These are phyloP conservation scores for Caloenas nicobarica DNA, from an alignment of 2,113 vertebrate genomes.

Conservation along the genomic window DNA sequence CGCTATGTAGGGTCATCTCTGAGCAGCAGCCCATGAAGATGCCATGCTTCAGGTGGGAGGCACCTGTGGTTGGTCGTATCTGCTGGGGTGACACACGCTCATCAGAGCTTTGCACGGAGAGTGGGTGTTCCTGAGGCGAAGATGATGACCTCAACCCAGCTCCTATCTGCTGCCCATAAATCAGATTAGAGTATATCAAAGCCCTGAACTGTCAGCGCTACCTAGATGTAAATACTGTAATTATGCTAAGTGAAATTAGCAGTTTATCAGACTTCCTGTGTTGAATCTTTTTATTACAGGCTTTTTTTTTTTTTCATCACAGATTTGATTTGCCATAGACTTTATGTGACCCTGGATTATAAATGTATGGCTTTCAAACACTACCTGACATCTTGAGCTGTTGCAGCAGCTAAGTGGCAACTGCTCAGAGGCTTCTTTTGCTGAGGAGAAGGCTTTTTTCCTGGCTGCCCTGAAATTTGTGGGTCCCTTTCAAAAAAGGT, in stretches of 20 bases:
- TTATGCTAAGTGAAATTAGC: slow-evolving; percentile 52
- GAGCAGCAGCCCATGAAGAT: neutral
- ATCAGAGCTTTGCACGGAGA: neutral
- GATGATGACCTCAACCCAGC: neutral
- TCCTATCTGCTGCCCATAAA: slow-evolving; percentile 10
- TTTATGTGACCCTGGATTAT: neutral
- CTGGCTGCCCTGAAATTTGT: neutral
- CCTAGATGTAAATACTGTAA: slow-evolving; percentile 29
- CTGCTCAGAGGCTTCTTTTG: neutral
- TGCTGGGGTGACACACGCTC: neutral
- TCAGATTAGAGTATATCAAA: slow-evolving; percentile 44
- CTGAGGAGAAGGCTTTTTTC: neutral
- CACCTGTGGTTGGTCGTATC: accelerated
- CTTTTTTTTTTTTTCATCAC: neutral
- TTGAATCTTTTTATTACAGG: slow-evolving; percentile 23
- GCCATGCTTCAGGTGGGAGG: neutral
- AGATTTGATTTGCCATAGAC: slow-evolving; percentile 38
- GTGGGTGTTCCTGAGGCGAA: neutral
- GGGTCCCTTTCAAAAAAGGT: neutral
- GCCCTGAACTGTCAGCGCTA: neutral
- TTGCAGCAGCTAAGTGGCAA: neutral
- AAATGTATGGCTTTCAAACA: slow-evolving; percentile 40
- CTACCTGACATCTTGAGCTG: neutral
- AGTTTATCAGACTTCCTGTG: slow-evolving; percentile 46
- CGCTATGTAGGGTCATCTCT: neutral